A percentile compares a stretch with the other conserved stretches of the same genome.
Conservation (phyloP, 92 coral and sea anemone genomes). For the Chrysogorgia sp. region DNA sequence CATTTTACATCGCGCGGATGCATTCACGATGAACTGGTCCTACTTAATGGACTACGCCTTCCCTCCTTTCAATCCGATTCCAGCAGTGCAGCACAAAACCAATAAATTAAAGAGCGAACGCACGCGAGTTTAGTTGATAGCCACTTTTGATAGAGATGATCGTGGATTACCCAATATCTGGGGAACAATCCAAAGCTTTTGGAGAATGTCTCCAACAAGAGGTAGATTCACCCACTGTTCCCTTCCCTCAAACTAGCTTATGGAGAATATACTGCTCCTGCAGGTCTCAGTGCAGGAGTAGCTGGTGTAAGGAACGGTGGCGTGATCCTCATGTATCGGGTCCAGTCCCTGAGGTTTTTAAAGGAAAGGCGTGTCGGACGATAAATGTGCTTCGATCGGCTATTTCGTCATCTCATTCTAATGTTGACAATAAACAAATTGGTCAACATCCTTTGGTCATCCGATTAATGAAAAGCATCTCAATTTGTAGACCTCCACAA, state of each 20-base stretch:
- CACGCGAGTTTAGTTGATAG: slow-evolving; percentile 45
- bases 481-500: slow-evolving; percentile 56
- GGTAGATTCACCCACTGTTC: slow-evolving; percentile 38
- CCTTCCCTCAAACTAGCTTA: slow-evolving; percentile 58
- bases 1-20: slow-evolving; percentile 51
- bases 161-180: slow-evolving; percentile 40
- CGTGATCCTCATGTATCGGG: slow-evolving; percentile 51
- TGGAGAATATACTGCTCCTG: slow-evolving; percentile 49
- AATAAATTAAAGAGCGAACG: slow-evolving; percentile 32
- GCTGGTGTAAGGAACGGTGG: slow-evolving; percentile 41
- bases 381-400: slow-evolving; percentile 61
- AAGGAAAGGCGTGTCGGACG: slow-evolving; percentile 25
- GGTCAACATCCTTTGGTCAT: slow-evolving; percentile 61
- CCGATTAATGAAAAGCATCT: slow-evolving; percentile 54
- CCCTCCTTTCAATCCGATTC: slow-evolving; percentile 14
- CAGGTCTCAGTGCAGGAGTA: slow-evolving; percentile 54
- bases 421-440: slow-evolving; percentile 44
- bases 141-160: slow-evolving; percentile 54
- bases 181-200: slow-evolving; percentile 32
- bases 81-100: slow-evolving; percentile 27
- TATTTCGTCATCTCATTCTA: slow-evolving; percentile 43
- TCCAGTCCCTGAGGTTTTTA: slow-evolving; percentile 37
- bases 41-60: slow-evolving; percentile 18
- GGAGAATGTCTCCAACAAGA: slow-evolving; percentile 25
- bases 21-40: slow-evolving; percentile 57